Conservation (phyloP, 2,113 vertebrate species). For the Otis tarda region DNA sequence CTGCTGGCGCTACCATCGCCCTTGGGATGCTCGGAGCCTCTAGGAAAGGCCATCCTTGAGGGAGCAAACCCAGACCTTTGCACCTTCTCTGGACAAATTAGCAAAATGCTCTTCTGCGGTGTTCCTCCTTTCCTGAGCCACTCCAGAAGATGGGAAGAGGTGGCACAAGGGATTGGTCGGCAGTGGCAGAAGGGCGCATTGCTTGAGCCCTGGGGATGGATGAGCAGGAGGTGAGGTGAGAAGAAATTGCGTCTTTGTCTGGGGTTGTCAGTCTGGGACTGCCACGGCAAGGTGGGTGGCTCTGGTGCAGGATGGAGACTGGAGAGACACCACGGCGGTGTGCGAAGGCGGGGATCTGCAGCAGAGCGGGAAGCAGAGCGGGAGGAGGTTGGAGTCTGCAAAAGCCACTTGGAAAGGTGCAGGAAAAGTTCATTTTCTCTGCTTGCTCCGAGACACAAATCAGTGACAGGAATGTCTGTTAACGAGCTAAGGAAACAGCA, state of each 20-base stretch:
- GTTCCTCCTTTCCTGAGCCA: background rate
- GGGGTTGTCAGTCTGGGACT: background rate
- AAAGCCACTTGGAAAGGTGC: background rate
- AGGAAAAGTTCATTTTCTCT: background rate
- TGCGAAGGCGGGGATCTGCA: background rate
- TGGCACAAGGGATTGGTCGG: rapidly evolving
- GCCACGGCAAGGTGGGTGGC: rapidly evolving
- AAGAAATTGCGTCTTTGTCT: background rate
- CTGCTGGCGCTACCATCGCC: background rate
- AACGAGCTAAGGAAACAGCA: background rate
- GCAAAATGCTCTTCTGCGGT: rapidly evolving
- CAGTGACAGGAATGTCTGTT: background rate
- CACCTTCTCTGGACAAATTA: background rate
- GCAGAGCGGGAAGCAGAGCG: background rate
- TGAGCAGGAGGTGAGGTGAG: background rate
- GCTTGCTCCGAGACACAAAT: background rate
- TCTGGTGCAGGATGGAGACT: background rate
- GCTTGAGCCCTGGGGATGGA: background rate
- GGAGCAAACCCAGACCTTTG: background rate
- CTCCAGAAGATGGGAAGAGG: background rate
- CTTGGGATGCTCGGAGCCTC: background rate
- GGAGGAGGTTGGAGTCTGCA: background rate
- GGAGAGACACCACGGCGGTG: background rate
- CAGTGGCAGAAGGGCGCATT: background rate
- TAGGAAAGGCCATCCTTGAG: background rate